These are phyloP conservation scores for Gila robusta DNA, from an alignment of 2,797 vertebrate genomes.

Conservation along the genomic window DNA sequence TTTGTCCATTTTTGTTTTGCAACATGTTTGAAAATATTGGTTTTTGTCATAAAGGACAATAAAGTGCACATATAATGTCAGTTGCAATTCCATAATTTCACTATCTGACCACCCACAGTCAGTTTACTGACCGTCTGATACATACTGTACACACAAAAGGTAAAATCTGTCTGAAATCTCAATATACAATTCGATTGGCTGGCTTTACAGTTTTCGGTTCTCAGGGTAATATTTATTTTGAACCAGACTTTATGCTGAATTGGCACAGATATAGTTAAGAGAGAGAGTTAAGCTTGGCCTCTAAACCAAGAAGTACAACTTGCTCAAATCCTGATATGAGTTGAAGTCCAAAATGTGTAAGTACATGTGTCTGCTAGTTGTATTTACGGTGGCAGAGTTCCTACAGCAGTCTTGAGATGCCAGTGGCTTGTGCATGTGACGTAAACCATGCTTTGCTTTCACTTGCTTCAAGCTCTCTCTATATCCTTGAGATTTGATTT, in stretches of 20 bases:
- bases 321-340: neutral
- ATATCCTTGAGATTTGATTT: slow-evolving; percentile 38
- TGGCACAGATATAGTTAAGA: neutral
- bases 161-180: too few species aligned
- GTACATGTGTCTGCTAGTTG: neutral
- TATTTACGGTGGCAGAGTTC: neutral
- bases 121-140: too few species aligned
- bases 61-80: too few species aligned
- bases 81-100: too few species aligned
- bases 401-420: slow-evolving; percentile 23
- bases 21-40: too few species aligned
- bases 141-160: too few species aligned
- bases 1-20: too few species aligned
- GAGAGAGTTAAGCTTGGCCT: neutral
- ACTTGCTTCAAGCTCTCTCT: slow-evolving; percentile 17
- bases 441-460: slow-evolving; percentile 25
- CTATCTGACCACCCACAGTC: too few species aligned
- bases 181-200: too few species aligned
- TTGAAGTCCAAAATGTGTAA: neutral
- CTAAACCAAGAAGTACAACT: neutral
- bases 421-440: slow-evolving; percentile 8
- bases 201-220: neutral
- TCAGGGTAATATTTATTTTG: neutral
- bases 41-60: too few species aligned
- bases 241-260: neutral